A percentile compares a stretch with the other conserved stretches of the same genome.
Evolutionary conservation across 2,113 vertebrate genomes (phyloP).

Genomic region (Syrrhaptes paradoxus): DNA sequence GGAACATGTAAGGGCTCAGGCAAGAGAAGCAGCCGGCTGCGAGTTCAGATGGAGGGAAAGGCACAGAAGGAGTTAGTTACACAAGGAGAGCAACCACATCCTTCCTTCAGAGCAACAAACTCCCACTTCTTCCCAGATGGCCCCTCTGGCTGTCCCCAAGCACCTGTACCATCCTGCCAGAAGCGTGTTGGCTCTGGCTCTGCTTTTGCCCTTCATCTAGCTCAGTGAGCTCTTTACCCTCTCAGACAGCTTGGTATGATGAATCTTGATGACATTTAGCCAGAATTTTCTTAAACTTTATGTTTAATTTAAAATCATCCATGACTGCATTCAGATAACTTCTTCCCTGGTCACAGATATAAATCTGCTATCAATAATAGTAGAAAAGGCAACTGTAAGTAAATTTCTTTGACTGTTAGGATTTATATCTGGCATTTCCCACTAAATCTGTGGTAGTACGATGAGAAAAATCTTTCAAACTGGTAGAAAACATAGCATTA

Average conservation of each 20-base stretch:
- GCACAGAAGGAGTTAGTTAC: not conserved
- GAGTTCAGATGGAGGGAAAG: not conserved
- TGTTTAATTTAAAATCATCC: conserved; percentile 63
- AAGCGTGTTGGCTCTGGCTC: not conserved
- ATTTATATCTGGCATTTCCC: conserved; percentile 18
- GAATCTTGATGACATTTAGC: conserved; percentile 67
- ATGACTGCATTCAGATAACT: conserved; percentile 38
- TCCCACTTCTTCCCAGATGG: not conserved
- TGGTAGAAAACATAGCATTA: not conserved
- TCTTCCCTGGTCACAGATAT: conserved; percentile 34
- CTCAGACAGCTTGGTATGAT: conserved; percentile 35
- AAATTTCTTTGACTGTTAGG: conserved; percentile 35
- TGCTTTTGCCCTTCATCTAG: conserved; percentile 38
- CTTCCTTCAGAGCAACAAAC: not conserved
- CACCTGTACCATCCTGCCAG: not conserved
- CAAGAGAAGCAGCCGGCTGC: not conserved
- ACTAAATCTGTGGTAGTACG: not conserved
- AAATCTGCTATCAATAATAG: conserved; percentile 47
- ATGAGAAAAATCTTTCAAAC: not conserved
- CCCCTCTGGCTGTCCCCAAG: not conserved
- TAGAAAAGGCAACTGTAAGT: conserved; percentile 51
- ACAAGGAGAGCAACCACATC: not conserved
- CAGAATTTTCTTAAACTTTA: conserved; percentile 70
- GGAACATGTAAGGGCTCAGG: not conserved
- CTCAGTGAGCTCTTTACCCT: conserved; percentile 4